Evolutionary conservation across 2,113 vertebrate genomes (phyloP), one percentile per base, ranked within the genome.

Genomic region (Semnornis frantzii): DNA sequence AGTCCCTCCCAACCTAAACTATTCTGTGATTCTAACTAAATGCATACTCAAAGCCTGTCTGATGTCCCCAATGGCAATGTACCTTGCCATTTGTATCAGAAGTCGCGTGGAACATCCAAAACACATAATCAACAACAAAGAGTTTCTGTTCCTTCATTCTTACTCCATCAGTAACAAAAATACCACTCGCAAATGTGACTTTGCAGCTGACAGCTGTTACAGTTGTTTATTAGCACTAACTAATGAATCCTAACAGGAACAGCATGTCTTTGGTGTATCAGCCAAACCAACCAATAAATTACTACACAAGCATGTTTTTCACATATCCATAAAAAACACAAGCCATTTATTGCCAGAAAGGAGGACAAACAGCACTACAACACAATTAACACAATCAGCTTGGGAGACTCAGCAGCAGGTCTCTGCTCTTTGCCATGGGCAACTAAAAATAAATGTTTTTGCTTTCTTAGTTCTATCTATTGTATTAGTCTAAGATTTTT

Each of bases 61-160:
- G 62, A 68, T 19, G 37, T 64, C 76, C 28, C 23, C 57, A 42
- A 0, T 5, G 46, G 52, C 21, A 42, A 42, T n/a, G 7, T 11
- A 71, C 24, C 9, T 60, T 3, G 3, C 52, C 52, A 74, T 2
- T 12, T 5, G 4, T 12, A 72, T 16, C 48, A 20, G 4, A 69
- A 86, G 4, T 44, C 18, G 54, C 0, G 48, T 0, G 15, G n/a
- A 72, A 44, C 2, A 1, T 4, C 33, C 3, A 1, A 69, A 60
- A 50, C 2, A 0, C 6, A n/a, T 9, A 33, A 78, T 9, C 25
- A 68, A 13, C 52, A 89, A 39, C 4, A 77, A 19, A 18, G 16
- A 3, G 12, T 28, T 34, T 4, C 27, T n/a, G 8, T 55, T 70
- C 25, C 30, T 57, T 21, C 25, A 5, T 39, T 77, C 14, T 44